phyloP scores from a whole-genome alignment of 1,140 invertebrate species.

The Penaeus chinensis region DNA sequence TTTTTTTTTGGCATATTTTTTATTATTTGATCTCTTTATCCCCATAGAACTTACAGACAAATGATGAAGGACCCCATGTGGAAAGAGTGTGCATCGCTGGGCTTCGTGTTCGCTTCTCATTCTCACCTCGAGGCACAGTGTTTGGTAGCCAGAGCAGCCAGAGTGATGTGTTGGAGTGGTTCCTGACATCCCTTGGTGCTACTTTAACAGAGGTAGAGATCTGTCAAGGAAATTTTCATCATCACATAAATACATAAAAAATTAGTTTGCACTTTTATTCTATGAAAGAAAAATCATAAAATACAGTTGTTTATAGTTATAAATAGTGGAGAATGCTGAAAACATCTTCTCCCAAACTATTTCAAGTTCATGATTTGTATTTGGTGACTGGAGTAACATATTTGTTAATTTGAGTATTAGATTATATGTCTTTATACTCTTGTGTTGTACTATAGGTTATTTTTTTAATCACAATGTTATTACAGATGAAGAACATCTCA shows the following conservation, averaged over 20 bases:
- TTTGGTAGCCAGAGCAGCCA: conserved; percentile 23
- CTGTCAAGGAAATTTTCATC: neutral
- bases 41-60: neutral
- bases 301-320: too few species aligned
- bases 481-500: conserved; percentile 60
- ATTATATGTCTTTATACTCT: neutral
- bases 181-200: conserved; percentile 54
- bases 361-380: too few species aligned
- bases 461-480: neutral
- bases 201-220: conserved; percentile 44
- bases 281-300: too few species aligned
- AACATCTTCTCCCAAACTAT: too few species aligned
- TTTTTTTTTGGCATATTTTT: neutral
- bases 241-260: neutral
- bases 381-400: too few species aligned
- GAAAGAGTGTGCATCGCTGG: conserved; percentile 55
- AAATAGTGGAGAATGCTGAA: too few species aligned
- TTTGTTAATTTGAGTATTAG: too few species aligned
- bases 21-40: neutral
- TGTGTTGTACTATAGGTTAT: neutral
- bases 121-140: conserved; percentile 51
- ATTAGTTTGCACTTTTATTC: neutral
- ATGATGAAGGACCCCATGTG: conserved; percentile 41
- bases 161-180: conserved; percentile 51
- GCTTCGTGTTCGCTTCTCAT: conserved; percentile 47